Conservation (phyloP, 2,888 invertebrate genomes). For the Cantharis lateralis region DNA sequence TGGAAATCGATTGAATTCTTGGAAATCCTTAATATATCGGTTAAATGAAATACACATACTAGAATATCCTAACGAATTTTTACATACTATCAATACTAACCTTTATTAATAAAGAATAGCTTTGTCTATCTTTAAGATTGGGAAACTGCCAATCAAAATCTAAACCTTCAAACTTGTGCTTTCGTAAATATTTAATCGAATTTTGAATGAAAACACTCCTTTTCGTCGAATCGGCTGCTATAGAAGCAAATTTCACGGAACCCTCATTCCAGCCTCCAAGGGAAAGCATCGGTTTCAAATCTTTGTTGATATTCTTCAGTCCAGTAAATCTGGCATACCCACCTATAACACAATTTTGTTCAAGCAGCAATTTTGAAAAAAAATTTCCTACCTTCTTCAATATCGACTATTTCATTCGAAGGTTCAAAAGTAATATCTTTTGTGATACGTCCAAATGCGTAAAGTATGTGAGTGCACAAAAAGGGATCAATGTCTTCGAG, state of each 20-base stretch:
- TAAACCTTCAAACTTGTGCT: background rate
- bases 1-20: no score
- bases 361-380: no score
- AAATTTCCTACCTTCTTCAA: background rate
- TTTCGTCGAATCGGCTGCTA: background rate
- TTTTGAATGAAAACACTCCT: background rate
- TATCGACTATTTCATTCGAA: background rate
- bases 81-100: background rate
- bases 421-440: background rate
- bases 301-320: background rate
- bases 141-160: background rate
- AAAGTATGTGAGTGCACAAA: background rate
- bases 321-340: background rate
- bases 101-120: background rate
- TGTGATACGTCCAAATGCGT: background rate
- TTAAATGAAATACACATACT: no score
- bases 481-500: background rate
- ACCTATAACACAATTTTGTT: background rate
- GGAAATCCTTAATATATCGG: no score
- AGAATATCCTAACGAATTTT: no score
- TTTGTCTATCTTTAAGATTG: background rate
- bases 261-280: background rate
- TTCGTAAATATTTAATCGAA: background rate
- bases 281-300: background rate
- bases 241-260: background rate